These are phyloP conservation scores for Prostheceraeus crozeri DNA, from an alignment of 2,888 invertebrate genomes.

Conservation along the genomic window DNA sequence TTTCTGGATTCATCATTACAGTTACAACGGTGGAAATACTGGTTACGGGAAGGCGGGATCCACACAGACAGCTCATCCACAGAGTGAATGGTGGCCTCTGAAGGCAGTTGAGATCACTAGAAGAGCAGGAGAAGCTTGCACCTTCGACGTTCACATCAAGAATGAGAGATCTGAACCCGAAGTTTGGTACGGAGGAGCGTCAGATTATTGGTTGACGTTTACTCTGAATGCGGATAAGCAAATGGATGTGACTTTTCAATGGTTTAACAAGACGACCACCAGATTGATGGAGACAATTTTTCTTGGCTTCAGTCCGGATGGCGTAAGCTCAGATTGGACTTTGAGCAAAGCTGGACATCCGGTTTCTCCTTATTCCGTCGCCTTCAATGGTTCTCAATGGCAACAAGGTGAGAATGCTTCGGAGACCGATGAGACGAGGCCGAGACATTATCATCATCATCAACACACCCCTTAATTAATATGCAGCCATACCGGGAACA, in stretches of 20 bases:
- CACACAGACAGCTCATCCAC: constrained; percentile 46
- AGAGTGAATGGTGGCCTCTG: constrained; percentile 47
- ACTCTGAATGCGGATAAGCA: no score
- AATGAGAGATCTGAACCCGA: no score
- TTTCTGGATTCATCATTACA: constrained; percentile 45
- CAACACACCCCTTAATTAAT: no score
- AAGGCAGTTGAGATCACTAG: no score
- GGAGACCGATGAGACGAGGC: no score
- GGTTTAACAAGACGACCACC: constrained; percentile 48
- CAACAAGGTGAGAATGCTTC: constrained; percentile 22
- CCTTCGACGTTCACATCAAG: no score
- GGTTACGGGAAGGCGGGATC: constrained; percentile 49
- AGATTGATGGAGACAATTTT: constrained; percentile 49
- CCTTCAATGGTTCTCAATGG: constrained; percentile 35
- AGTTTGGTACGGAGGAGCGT: no score
- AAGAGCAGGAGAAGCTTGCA: no score
- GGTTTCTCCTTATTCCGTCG: constrained; percentile 16
- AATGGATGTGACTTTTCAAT: no score
- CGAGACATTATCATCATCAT: no score
- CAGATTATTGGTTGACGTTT: no score
- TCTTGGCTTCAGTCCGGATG: constrained; percentile 44
- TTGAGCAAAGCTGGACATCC: constrained; percentile 21
- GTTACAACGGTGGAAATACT: constrained; percentile 41
- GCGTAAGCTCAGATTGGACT: constrained; percentile 28
- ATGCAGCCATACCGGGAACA: no score